Evolutionary conservation across 2,888 invertebrate species (phyloP).

Genomic region (Capitulum mitella): DNA sequence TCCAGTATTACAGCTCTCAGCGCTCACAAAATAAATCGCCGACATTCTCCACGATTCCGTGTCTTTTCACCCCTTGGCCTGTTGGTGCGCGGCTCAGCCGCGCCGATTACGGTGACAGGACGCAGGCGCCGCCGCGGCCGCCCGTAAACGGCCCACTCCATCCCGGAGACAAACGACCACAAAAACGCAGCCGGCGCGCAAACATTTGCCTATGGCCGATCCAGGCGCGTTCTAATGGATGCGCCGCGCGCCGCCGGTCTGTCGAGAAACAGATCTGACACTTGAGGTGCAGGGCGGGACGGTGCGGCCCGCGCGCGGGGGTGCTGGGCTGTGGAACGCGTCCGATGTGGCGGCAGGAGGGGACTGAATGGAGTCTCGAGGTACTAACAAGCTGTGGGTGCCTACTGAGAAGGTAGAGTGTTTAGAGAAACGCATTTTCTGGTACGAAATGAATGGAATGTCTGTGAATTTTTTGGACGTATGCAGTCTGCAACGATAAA

Average conservation of each 20-base stretch:
- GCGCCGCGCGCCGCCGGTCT: neutral
- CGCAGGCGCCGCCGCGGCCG: neutral
- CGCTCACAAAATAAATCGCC: no score
- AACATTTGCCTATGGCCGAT: neutral
- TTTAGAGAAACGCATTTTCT: neutral
- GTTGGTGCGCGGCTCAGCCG: no score
- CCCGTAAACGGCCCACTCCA: neutral
- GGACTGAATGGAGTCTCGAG: no score
- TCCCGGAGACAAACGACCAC: neutral
- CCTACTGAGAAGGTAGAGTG: no score
- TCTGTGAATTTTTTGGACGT: neutral
- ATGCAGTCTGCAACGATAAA: neutral
- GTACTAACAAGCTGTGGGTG: no score
- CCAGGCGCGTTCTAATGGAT: neutral
- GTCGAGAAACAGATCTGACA: neutral
- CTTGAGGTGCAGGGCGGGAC: neutral
- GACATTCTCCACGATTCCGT: no score
- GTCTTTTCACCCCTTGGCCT: no score
- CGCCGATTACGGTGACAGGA: no score
- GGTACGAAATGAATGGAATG: neutral
- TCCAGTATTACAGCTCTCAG: no score
- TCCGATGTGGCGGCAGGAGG: no score
- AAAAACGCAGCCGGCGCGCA: neutral
- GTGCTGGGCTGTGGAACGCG: no score
- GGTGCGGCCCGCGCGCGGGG: no score